Evolutionary conservation across 2,797 vertebrate genomes (phyloP).

Genomic region (Erpetoichthys calabaricus): DNA sequence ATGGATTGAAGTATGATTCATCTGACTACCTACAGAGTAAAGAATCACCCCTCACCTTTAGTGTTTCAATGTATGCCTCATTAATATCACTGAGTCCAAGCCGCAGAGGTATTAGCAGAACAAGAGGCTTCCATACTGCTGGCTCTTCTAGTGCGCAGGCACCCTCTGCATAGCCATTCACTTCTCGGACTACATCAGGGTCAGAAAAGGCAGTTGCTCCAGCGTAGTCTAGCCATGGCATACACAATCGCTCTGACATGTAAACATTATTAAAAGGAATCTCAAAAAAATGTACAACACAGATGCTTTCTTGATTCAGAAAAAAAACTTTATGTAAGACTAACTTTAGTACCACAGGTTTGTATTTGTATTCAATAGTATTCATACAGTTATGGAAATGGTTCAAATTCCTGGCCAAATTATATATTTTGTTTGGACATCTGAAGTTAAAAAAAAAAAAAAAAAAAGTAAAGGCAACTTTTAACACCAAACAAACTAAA

Average conservation of each 20-base stretch:
- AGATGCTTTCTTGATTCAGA: too few species aligned
- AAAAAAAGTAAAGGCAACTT: too few species aligned
- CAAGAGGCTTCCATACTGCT: conserved; percentile 80
- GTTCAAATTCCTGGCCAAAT: too few species aligned
- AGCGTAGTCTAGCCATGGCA: conserved; percentile 43
- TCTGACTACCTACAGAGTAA: too few species aligned
- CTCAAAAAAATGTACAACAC: not conserved
- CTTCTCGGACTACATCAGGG: conserved; percentile 36
- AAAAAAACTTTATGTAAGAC: too few species aligned
- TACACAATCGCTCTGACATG: conserved; percentile 69
- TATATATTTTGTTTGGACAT: too few species aligned
- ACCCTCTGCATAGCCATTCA: conserved; percentile 68
- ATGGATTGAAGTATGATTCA: too few species aligned
- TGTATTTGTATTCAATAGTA: too few species aligned
- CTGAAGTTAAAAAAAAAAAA: too few species aligned
- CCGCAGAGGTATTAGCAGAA: conserved; percentile 89
- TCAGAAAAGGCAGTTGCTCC: conserved; percentile 39
- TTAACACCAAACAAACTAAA: too few species aligned
- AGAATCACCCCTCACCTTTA: conserved; percentile 60
- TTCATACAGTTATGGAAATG: too few species aligned
- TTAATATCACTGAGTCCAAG: conserved; percentile 94
- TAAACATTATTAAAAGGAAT: conserved; percentile 11
- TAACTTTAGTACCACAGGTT: too few species aligned
- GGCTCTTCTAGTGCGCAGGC: conserved; percentile 46
- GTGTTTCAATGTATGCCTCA: conserved; percentile 86